Base-by-base conservation (phyloP, 2,797 vertebrate genomes). In the Aeoliscus strigatus region DNA sequence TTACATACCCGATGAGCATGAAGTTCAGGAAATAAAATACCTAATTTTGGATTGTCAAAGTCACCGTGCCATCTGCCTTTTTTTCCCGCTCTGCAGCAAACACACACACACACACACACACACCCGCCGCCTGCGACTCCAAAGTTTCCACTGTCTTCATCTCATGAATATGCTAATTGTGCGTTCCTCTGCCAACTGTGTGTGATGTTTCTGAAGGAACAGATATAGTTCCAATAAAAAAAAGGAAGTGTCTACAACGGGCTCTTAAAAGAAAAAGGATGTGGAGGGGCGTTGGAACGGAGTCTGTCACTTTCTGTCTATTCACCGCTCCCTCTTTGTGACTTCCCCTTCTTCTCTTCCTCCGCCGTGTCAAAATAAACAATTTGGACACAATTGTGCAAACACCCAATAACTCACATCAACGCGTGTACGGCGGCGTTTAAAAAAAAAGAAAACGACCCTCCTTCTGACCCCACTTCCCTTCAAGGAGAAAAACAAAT, bases 121-220 rank as follows among this genome's bases (percentile, higher is more conserved):
- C n/a, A 59, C 70, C 70, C 73, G 51, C 54, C 73, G 64, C 60
- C 70, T 25, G 39, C 51, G 16, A 73, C 78, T 76, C 74, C 67
- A 83, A 81, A 83, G 69, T 80, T 81, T 66, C 66, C 54, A 77
- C 71, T 79, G 76, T 73, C 75, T 75, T 80, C 62, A 24, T 82
- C 80, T 86, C 77, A 85, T 81, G 78, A 88, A 88, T 83, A 86
- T 84, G 82, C 70, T 80, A 86, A 83, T 85, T 70, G 56, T 56
- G 60, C 59, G 56, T 73, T 72, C 76, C 70, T 81, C 60, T 72
- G 75, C 78, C 79, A 81, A 76, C 56, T 53, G 73, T 46, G 71
- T 75, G 71, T 82, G 79, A 80, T 82, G 77, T 69, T 64, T 84
- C 57, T 71, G 72, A 83, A 75, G 75, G 60, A 79, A 81, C 77